Evolutionary conservation across 2,888 invertebrate genomes (phyloP).

Genomic region (Nezara viridula): DNA sequence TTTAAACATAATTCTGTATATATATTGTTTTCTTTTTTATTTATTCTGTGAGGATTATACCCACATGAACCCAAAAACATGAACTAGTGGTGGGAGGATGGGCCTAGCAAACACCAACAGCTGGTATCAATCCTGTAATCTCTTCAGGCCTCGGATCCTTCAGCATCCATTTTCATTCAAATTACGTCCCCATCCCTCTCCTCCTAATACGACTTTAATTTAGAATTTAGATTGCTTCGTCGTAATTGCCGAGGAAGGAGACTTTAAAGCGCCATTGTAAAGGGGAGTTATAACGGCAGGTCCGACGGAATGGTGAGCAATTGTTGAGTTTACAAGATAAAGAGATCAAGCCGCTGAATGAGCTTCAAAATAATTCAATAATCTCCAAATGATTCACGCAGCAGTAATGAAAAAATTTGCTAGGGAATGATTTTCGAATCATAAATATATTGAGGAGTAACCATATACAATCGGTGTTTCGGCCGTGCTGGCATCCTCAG

Average conservation of each 20-base stretch:
- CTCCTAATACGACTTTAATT: slow-evolving; percentile 40
- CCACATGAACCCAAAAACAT: background rate
- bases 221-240: background rate
- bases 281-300: background rate
- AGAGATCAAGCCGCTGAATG: background rate
- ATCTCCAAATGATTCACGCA: too few relatives aligned
- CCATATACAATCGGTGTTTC: too few relatives aligned
- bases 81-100: background rate
- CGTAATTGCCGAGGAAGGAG: slow-evolving; percentile 11
- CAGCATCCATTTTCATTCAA: slow-evolving; percentile 18
- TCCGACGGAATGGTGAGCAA: background rate
- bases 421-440: too few relatives aligned
- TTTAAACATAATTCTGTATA: too few relatives aligned
- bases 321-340: background rate
- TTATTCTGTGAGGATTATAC: too few relatives aligned
- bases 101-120: background rate
- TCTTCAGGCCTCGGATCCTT: background rate
- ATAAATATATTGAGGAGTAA: too few relatives aligned
- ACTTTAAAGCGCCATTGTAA: background rate
- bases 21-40: too few relatives aligned
- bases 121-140: slow-evolving; percentile 6
- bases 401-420: too few relatives aligned
- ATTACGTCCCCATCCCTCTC: background rate
- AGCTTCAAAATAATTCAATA: too few relatives aligned
- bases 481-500: too few relatives aligned